Evolutionary conservation across 2,113 vertebrate genomes (phyloP), one percentile per base, ranked within the genome.

Genomic region (Gymnorhina tibicen): DNA sequence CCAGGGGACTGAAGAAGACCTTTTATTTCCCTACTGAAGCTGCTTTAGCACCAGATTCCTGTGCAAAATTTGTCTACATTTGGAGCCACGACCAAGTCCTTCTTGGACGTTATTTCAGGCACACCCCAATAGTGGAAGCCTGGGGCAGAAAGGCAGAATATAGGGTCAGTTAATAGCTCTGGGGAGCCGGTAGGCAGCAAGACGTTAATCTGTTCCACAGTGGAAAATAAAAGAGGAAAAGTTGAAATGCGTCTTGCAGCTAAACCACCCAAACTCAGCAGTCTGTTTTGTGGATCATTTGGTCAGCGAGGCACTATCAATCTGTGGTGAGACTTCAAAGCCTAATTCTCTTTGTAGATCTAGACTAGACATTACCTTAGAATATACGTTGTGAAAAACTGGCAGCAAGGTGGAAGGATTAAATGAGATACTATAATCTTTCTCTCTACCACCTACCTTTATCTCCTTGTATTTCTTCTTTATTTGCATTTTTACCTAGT

Each of bases 401-500:
- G 16, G 32, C 9, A 66, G 23, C 13, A 42, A 64, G 7, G 26
- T 53, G 19, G 30, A 89, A 83, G 33, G 47, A 66, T 90, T 56
- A 77, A 94, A 59, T 44, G 4, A 10, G 27, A 35, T 49, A 64
- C 8, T 42, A 30, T 37, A 86, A 67, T 74, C 46, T 78, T 41
- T 13, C 16, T 87, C 39, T 68, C 58, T 62, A 52, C 19, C 10
- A 35, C 21, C 26, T 58, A 72, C 22, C 7, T 83, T 93, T 69
- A 69, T 59, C 18, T 85, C 23, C 32, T 85, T 73, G 18, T 63
- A 80, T 86, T 92, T 80, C 28, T 92, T 74, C 55, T 56, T 75
- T 69, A 83, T 90, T 73, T 77, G 50, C 13, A 44, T 69, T 95
- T 91, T 94, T 63, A 84, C 68, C 33, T 42, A 30, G 30, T 59